A percentile compares a stretch with the other conserved stretches of the same genome.
Conservation (phyloP, 2,113 vertebrate species). For the Grus americana region DNA sequence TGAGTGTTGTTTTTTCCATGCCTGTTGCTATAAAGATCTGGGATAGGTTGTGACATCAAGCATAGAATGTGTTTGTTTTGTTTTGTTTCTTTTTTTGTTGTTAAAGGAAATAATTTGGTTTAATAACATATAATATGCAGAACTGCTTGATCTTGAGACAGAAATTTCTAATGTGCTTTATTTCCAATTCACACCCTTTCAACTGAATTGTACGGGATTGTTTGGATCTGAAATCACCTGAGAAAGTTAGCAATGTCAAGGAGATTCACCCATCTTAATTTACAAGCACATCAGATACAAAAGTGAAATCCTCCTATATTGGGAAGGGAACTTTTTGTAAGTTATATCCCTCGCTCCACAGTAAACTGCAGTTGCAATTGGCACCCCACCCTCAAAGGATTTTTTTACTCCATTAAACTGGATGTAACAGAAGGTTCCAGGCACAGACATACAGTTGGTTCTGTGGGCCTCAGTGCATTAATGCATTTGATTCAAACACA, state of each 20-base stretch:
- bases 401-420: conserved; percentile 1
- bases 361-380: neutral
- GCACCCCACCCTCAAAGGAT: neutral
- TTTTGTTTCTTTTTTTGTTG: neutral
- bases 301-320: neutral
- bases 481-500: conserved; percentile 57
- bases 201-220: neutral
- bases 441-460: neutral
- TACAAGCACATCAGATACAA: neutral
- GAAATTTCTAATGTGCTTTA: neutral
- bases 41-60: neutral
- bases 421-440: conserved; percentile 11
- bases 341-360: neutral
- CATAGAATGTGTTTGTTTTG: neutral
- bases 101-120: neutral
- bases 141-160: neutral
- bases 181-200: neutral
- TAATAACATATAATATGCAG: neutral
- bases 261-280: neutral
- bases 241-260: neutral
- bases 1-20: neutral
- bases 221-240: neutral
- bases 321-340: neutral
- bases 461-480: conserved; percentile 25
- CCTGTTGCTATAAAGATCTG: neutral